Base-by-base conservation (phyloP, 2,113 vertebrate species). In the Hipposideros armiger region DNA sequence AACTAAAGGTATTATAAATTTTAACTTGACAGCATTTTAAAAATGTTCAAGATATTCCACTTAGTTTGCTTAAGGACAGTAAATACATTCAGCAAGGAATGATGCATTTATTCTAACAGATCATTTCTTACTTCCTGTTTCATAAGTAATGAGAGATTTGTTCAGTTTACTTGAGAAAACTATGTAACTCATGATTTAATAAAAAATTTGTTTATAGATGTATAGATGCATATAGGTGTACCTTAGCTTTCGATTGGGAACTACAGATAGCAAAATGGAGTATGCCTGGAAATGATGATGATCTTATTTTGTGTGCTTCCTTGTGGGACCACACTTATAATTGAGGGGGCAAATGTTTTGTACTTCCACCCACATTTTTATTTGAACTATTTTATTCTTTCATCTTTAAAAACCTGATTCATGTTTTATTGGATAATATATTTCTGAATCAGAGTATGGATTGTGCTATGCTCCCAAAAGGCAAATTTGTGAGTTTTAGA, bases 401-500 rank as follows among this genome's bases (percentile, higher is more conserved):
- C 4, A 72, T 91, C 16, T 93, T n/a, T 67, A 83, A 80, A 91
- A 94, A 26, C 16, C 16, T 10, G 36, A 83, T 58, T 89, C 78
- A 72, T 10, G 45, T 94, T 97, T 20, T 69, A 56, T 40, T 80
- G 52, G 50, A 66, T 66, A 76, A 64, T 56, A 76, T 58, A 40
- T 88, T 95, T 96, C 85, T 77, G 36, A 86, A 82, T 94, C 73
- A 93, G 70, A 69, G 11, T 70, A 26, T 22, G 28, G 32, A 54
- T 93, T 84, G 36, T 70, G 10, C 32, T 85, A 16, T 13, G 22
- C 77, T 88, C 89, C 32, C 54, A 36, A 91, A 96, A 96, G 78
- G 82, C 62, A 87, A 87, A 95, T 93, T 87, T 96, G 83, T 91
- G 87, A 96, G 54, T 94, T 97, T 95, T 92, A 97, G 94, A 90